Percentiles rank a stretch among this genome's conserved stretches.
Evolutionary conservation across 2,888 invertebrate genomes (phyloP).

Genomic region (Tanaodytes sp.): DNA sequence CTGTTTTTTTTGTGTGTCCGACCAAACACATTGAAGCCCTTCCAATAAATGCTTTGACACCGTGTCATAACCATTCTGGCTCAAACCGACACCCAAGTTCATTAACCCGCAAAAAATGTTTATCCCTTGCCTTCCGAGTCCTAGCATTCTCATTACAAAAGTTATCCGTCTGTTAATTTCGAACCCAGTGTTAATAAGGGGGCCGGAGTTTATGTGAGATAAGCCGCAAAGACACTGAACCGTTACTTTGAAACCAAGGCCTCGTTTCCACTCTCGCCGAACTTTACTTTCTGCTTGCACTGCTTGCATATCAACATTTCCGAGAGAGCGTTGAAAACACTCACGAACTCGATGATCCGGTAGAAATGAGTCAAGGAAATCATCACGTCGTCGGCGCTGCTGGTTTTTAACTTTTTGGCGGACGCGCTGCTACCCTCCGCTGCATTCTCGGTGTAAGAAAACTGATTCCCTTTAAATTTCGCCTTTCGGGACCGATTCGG

Average conservation of each 20-base stretch:
- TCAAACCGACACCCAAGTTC: slow-evolving; percentile 47
- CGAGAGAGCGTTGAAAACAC: slow-evolving; percentile 18
- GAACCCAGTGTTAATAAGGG: slow-evolving; percentile 22
- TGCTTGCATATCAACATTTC: slow-evolving; percentile 22
- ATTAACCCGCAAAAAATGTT: slow-evolving; percentile 56
- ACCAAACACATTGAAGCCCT: slow-evolving; percentile 16
- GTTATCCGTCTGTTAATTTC: slow-evolving; percentile 57
- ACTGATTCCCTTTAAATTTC: background rate
- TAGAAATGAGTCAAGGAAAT: background rate
- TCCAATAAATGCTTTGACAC: slow-evolving; percentile 12
- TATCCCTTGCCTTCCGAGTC: slow-evolving; percentile 51
- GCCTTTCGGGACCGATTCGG: background rate
- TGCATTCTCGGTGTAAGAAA: background rate
- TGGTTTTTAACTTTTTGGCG: no score
- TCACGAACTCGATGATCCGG: background rate
- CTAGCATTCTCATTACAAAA: slow-evolving; percentile 56
- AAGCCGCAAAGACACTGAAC: slow-evolving; percentile 25
- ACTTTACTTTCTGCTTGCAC: slow-evolving; percentile 30
- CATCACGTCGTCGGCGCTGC: no score
- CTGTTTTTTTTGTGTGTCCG: slow-evolving; percentile 9
- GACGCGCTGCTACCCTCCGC: background rate
- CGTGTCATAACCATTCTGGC: slow-evolving; percentile 12
- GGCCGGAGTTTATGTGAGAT: slow-evolving; percentile 14
- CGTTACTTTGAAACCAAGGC: slow-evolving; percentile 30
- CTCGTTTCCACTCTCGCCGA: slow-evolving; percentile 23